These are phyloP conservation scores for Apogon hyalosoma DNA, from an alignment of 2,797 vertebrate species.

Conservation along the genomic window DNA sequence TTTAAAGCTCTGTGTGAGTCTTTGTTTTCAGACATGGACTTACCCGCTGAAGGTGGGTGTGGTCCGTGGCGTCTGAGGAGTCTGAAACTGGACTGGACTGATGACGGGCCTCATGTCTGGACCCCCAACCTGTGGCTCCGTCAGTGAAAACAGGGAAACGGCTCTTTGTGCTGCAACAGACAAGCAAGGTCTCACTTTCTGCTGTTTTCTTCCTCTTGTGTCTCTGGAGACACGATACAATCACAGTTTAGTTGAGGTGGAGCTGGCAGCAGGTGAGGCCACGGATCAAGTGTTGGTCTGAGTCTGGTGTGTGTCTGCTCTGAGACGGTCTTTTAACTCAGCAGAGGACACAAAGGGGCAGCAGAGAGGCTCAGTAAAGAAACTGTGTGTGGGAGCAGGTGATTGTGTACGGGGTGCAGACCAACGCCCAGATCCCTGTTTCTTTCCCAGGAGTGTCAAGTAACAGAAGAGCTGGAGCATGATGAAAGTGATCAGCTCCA, in stretches of 20 bases:
- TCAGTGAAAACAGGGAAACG: slow-evolving; percentile 91
- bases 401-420: neutral
- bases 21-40: slow-evolving; percentile 14
- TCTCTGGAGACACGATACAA: slow-evolving; percentile 2
- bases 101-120: slow-evolving; percentile 78
- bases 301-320: slow-evolving; percentile 14
- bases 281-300: slow-evolving; percentile 37
- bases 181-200: slow-evolving; percentile 9
- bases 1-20: neutral
- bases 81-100: slow-evolving; percentile 87
- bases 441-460: slow-evolving; percentile 53
- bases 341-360: slow-evolving; percentile 24
- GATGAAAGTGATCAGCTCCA: neutral
- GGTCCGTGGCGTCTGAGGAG: slow-evolving; percentile 88
- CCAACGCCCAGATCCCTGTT: neutral
- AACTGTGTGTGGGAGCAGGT: slow-evolving; percentile 21
- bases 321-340: slow-evolving; percentile 19
- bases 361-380: slow-evolving; percentile 9
- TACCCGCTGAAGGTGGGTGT: slow-evolving; percentile 89
- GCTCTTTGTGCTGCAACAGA: slow-evolving; percentile 90
- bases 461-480: slow-evolving; percentile 21
- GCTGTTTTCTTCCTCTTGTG: slow-evolving; percentile 13
- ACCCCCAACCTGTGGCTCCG: slow-evolving; percentile 81
- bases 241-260: slow-evolving; percentile 17
- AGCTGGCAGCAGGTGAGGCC: slow-evolving; percentile 17